A percentile compares a stretch with the other conserved stretches of the same genome.
Evolutionary conservation across 23 tunicate genomes (phyloP).

Genomic region (Pegea sp.): DNA sequence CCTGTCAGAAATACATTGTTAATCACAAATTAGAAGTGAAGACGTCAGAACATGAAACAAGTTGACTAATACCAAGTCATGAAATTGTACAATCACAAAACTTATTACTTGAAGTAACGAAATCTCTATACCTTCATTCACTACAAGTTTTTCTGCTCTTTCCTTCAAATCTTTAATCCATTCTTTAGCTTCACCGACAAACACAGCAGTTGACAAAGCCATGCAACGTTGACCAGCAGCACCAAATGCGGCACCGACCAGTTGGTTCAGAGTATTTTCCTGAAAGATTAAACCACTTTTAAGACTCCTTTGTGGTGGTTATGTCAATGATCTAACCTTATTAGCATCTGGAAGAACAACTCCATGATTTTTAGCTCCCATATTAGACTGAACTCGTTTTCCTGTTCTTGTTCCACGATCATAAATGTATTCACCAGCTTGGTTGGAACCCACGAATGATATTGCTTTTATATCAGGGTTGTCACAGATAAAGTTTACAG

Average conservation of each 20-base stretch:
- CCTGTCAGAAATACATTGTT: constrained; percentile 9
- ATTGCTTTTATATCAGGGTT: constrained; percentile 83
- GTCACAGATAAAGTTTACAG: constrained; percentile 94
- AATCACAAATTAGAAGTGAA: not conserved
- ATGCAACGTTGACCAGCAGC: constrained; percentile 99
- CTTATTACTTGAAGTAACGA: too few relatives aligned
- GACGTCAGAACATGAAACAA: not conserved
- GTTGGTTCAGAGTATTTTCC: constrained; percentile 87
- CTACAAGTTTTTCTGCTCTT: constrained; percentile 78
- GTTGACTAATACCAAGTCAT: too few relatives aligned
- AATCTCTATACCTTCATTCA: constrained; percentile 89
- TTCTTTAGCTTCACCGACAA: constrained; percentile 83
- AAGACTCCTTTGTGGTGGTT: too few relatives aligned
- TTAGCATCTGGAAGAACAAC: constrained; percentile 97
- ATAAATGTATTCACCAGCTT: constrained; percentile 96
- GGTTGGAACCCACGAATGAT: constrained; percentile 93
- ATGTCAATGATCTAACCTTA: too few relatives aligned
- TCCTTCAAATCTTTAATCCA: constrained; percentile 84
- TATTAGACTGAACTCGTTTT: constrained; percentile 91
- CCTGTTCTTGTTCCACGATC: constrained; percentile 88
- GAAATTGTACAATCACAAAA: too few relatives aligned
- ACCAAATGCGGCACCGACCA: constrained; percentile 99
- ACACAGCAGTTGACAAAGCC: constrained; percentile 92
- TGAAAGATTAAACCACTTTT: too few relatives aligned
- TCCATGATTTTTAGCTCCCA: constrained; percentile 99